Base-by-base conservation (phyloP, 2,888 invertebrate genomes). In the Lacanobia oleracea region DNA sequence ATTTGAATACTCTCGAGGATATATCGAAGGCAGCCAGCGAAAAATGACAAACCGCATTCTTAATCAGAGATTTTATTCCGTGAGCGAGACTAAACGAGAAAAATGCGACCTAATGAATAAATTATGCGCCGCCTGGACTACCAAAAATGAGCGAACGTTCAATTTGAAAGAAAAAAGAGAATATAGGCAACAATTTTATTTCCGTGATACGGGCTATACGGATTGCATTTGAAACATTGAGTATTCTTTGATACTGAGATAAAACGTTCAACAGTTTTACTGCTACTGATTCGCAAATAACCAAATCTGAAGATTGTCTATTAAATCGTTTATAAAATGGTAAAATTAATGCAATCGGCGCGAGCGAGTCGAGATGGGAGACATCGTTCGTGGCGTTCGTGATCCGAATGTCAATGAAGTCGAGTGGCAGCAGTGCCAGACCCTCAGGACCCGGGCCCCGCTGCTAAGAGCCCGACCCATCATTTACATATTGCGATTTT, bases 311-410 rank as follows among this genome's bases (percentile, higher is more conserved):
- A 92, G 91, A 94, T 93, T 93, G 93, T 93, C 93, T 93, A 94
- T 95, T 94, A 95, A 95, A 95, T 94, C 94, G 94, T 93, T 95
- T 94, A 94, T 94, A 94, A 95, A 95, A 95, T 93, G 94, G 94
- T 91, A 91, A 94, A 95, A 95, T 95, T 95, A 96, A 95, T 95
- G 95, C 94, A 94, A 95, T 95, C 94, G 94, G 92, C 91, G 92
- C 89, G 89, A 94, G 94, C 89, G 92, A 92, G 92, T 92, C 89
- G 94, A 93, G 93, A 95, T 94, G 95, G 94, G 91, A 89, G 94
- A 93, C 96, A 93, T 93, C 94, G 94, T 95, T 94, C 91, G 91
- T 90, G 89, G 89, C 91, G 93, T 88, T 93, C 95, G 95, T 95
- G 96, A 91, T 90, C 87, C 88, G 96, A 94, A 95, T 95, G 93